Percentiles rank a stretch among this genome's conserved stretches.
Conservation (phyloP, 1,140 invertebrate genomes). For the Dendrolimus kikuchii region DNA sequence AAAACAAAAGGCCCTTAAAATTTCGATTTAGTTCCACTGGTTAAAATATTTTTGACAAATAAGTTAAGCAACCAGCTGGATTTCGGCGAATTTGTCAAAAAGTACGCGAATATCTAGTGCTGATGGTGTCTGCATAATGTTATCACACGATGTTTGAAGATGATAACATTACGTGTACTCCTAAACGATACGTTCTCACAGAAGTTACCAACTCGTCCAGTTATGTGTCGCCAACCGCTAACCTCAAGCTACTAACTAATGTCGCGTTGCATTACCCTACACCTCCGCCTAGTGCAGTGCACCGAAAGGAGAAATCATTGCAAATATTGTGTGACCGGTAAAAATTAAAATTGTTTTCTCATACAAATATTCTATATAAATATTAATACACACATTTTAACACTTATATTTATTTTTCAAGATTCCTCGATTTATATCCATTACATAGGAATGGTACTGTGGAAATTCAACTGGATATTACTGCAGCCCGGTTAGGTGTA, state of each 20-base stretch:
- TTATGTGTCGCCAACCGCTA: slow-evolving; percentile 74
- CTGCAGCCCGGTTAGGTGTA: slow-evolving; percentile 71
- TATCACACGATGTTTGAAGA: slow-evolving; percentile 66
- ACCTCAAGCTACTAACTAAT: slow-evolving; percentile 73
- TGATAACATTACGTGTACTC: slow-evolving; percentile 67
- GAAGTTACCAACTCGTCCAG: slow-evolving; percentile 70
- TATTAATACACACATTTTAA: no score
- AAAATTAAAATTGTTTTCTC: neutral
- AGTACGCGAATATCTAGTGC: slow-evolving; percentile 61
- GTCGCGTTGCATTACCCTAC: slow-evolving; percentile 71
- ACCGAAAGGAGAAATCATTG: slow-evolving; percentile 74
- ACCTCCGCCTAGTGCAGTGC: slow-evolving; percentile 58
- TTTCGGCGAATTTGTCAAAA: slow-evolving; percentile 46
- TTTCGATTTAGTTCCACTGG: neutral
- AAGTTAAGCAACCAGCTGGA: slow-evolving; percentile 39
- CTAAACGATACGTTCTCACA: slow-evolving; percentile 69
- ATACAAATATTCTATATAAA: no score
- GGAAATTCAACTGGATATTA: slow-evolving; percentile 73
- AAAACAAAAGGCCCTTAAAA: neutral
- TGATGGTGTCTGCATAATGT: slow-evolving; percentile 60
- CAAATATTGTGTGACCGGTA: slow-evolving; percentile 75
- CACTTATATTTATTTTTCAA: neutral
- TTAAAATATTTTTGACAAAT: neutral
- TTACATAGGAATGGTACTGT: slow-evolving; percentile 57
- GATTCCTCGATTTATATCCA: slow-evolving; percentile 73